Base-by-base conservation (phyloP, 35 echinoderm and acorn worm genomes). In the Patiria miniata region DNA sequence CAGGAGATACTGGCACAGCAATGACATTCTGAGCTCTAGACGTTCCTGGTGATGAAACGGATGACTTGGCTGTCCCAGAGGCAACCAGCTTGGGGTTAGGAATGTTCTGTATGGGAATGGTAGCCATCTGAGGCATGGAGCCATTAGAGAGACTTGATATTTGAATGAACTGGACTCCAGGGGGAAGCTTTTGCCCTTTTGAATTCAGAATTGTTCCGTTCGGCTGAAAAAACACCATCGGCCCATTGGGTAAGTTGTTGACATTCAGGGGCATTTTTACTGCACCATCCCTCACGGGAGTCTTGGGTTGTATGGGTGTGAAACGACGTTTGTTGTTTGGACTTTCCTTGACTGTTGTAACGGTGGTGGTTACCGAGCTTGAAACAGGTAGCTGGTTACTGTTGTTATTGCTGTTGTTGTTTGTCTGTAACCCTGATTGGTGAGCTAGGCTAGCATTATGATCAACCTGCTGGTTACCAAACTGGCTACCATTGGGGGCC, bases 271-370 rank as follows among this genome's bases (percentile, higher is more conserved):
- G 65, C 26, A 73, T 73, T 73, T 73, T 73, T 10, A 73, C 65
- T 0, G 65, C 36, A 68, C 36, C 79, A 44, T 93, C 91, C 52
- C 88, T 51, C 36, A 90, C 58, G 38, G 93, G 86, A 40, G 91
- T 97, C 58, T 97, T 97, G 22, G 95, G 95, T 61, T 93, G 91
- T 36, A 97, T 93, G n/a, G 95, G 95, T 42, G 91, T 93, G 10
- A 93, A 89, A 30, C 93, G 93, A 68, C 88, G 83, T 42, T 87
- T 93, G 56, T 90, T 93, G 56, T 90, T 93, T 80, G 95, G 95
- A 51, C 95, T 97, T 60, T 97, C 95, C 87, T 93, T 97, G 26
- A 80, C 52, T 36, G 57, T 39, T 17, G 54, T 37, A 3, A 36
- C 3, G 1, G 32, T 52, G 36, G 52, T 19, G 37, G 37, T 17